These are phyloP conservation scores for Meandrina meandrites DNA, from an alignment of 92 coral and sea anemone species.

Conservation along the genomic window DNA sequence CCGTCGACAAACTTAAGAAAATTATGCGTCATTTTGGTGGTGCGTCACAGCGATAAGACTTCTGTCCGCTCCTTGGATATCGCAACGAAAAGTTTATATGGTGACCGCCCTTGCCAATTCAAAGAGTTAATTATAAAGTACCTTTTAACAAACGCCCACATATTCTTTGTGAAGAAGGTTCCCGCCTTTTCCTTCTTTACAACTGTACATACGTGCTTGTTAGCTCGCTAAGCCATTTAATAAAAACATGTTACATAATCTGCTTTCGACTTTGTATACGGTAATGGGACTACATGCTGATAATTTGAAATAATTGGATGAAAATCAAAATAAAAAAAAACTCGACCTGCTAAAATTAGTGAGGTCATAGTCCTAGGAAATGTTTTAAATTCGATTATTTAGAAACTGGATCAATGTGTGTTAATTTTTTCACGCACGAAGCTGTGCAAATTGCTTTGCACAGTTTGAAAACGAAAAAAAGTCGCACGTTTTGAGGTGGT, in stretches of 20 bases:
- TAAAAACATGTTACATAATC: neutral
- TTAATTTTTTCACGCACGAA: neutral
- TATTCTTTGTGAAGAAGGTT: neutral
- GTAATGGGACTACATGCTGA: neutral
- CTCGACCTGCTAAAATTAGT: neutral
- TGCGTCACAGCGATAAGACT: neutral
- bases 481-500: neutral
- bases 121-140: neutral
- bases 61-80: neutral
- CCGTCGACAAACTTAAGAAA: too few species aligned
- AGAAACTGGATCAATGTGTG: neutral
- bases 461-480: too few species aligned
- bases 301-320: neutral
- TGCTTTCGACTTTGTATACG: neutral
- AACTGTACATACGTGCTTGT: neutral
- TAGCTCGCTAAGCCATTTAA: neutral
- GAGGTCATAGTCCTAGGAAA: neutral
- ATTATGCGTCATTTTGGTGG: neutral
- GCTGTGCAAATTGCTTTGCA: neutral
- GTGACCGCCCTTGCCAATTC: neutral
- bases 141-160: slow-evolving; percentile 2
- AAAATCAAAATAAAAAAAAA: neutral
- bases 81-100: too few species aligned
- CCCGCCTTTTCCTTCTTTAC: neutral
- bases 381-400: neutral